Base-by-base conservation (phyloP, 2,113 vertebrate genomes). In the Micromys minutus region DNA sequence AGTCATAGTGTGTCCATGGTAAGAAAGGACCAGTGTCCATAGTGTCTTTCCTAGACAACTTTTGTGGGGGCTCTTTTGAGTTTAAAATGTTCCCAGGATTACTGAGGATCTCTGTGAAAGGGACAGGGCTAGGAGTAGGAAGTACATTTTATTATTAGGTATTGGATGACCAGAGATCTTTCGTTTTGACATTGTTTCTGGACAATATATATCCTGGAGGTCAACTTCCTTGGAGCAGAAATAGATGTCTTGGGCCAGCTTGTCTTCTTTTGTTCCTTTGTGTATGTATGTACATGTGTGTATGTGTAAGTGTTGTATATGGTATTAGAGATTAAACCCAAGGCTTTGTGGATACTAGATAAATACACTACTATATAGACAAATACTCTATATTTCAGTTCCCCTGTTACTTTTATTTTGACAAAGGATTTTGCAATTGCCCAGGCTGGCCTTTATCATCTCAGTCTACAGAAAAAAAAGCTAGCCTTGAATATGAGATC, bases 31-130 rank as follows among this genome's bases (percentile, higher is more conserved):
- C 71, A 50, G 0, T 57, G 31, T 39, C 85, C 29, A 39, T 52
- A 1, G 65, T 57, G 11, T 24, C 26, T 74, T 88, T 81, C 19
- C 22, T 76, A 29, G n/a, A 63, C 42, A 91, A 74, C 34, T 45
- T 57, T 15, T 21, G 31, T 74, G 90, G 26, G 76, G 9, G 2
- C n/a, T 84, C 39, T 76, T 91, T 92, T 3, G 17, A 92, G 12
- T 13, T 96, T 89, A 81, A 47, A 91, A 74, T 65, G 95, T 36
- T 93, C 34, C n/a, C 10, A 74, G 36, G 5, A 89, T 42, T 90
- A 10, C 21, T 88, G 65, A 77, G 22, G 12, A 52, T 95, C 50
- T 95, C 74, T 88, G 10, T 72, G 16, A 7, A 89, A 0, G 39
- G 55, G 19, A 47, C 3, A 55, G 55, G 36, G 15, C 26, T 59